phyloP scores from a whole-genome alignment of 2,888 invertebrate species.

The Malacosoma neustria region DNA sequence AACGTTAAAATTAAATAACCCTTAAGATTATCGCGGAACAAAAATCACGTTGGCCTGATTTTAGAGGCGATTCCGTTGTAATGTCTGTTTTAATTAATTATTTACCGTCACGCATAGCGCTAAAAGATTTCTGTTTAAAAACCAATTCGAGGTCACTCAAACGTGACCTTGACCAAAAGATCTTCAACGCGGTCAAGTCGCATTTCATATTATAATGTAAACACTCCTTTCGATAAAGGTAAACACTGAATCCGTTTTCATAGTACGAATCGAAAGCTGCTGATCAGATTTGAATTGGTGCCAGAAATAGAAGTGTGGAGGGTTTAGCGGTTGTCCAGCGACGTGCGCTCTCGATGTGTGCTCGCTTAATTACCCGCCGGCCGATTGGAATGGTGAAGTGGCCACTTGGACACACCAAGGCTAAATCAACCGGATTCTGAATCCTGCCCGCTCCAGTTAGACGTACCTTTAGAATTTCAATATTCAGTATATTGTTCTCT shows the following conservation, averaged over 20 bases:
- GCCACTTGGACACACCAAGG: conserved; percentile 65
- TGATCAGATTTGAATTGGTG: conserved; percentile 17
- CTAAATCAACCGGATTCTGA: conserved; percentile 66
- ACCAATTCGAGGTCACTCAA: conserved; percentile 38
- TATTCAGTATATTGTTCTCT: conserved; percentile 45
- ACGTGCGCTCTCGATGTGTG: conserved; percentile 36
- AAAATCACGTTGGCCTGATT: neutral
- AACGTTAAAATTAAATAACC: conserved; percentile 1
- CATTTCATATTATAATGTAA: neutral
- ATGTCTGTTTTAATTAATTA: conserved; percentile 17
- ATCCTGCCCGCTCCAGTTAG: conserved; percentile 66
- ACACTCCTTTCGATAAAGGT: neutral
- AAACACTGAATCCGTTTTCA: neutral
- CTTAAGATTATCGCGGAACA: neutral
- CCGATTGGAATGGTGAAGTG: conserved; percentile 69
- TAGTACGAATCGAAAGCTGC: no score
- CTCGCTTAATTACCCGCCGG: conserved; percentile 54
- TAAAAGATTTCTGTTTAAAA: conserved; percentile 35
- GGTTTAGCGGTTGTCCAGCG: conserved; percentile 36
- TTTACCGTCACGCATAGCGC: conserved; percentile 39
- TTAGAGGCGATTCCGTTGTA: conserved; percentile 6
- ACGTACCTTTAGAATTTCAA: conserved; percentile 55
- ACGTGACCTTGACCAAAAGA: conserved; percentile 52
- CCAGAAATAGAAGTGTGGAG: conserved; percentile 19
- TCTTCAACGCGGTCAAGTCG: conserved; percentile 42